phyloP scores from a whole-genome alignment of 2,113 vertebrate genomes.

The Phylloscopus trochilus region DNA sequence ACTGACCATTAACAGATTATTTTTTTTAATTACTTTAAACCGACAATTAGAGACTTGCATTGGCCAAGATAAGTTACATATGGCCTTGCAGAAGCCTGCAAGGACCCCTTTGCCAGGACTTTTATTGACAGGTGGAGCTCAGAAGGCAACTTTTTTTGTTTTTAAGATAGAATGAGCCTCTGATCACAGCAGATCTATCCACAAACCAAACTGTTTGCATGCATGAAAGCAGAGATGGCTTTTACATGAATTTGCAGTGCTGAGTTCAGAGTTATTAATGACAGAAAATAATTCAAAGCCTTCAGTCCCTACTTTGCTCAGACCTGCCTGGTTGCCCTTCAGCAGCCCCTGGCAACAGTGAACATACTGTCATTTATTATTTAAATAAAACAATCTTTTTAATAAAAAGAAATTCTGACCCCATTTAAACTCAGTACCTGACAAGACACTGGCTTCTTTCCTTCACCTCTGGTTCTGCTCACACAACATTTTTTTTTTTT shows the following conservation, averaged over 20 bases:
- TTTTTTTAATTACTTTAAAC: not conserved
- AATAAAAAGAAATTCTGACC: not conserved
- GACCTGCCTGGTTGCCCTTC: not conserved
- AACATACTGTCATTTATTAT: not conserved
- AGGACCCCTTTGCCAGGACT: not conserved
- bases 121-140: slow-evolving; percentile 7
- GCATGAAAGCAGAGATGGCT: not conserved
- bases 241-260: not conserved
- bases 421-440: not conserved
- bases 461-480: not conserved
- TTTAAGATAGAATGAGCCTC: not conserved
- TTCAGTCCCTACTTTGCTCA: not conserved
- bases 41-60: not conserved
- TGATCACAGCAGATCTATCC: not conserved
- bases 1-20: not conserved
- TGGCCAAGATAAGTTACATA: not conserved
- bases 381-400: not conserved
- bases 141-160: not conserved
- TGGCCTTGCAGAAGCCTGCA: not conserved
- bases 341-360: not conserved
- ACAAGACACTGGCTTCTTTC: not conserved
- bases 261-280: slow-evolving; percentile 9
- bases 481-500: not conserved
- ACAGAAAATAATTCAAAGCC: slow-evolving; percentile 3
- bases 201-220: not conserved